Conservation (phyloP, 2,113 vertebrate species). For the Toxotes jaculatrix region DNA sequence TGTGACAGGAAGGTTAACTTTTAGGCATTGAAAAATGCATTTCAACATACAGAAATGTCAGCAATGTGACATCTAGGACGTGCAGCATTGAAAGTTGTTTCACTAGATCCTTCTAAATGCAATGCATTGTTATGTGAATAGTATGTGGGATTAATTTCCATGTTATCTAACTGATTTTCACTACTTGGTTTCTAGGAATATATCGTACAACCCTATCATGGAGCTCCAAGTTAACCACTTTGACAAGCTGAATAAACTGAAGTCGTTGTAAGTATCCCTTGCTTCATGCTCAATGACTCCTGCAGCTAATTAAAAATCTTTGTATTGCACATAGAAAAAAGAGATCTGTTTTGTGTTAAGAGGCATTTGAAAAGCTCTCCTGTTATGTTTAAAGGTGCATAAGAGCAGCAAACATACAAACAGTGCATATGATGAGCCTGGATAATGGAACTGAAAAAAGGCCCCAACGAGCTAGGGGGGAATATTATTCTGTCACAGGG, state of each 20-base stretch:
- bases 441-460: background rate
- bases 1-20: background rate
- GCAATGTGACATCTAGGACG: background rate
- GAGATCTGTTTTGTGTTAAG: background rate
- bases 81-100: background rate
- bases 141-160: background rate
- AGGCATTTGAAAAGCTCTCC: background rate
- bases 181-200: slow-evolving; percentile 84
- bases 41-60: slow-evolving; percentile 1
- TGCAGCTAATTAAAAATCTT: background rate
- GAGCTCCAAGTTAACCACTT: slow-evolving; percentile 92
- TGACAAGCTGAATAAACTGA: slow-evolving; percentile 91
- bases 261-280: slow-evolving; percentile 92
- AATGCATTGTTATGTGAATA: background rate
- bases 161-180: background rate
- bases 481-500: background rate
- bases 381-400: background rate
- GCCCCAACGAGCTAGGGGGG: background rate
- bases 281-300: too few relatives aligned
- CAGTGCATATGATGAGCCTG: rapidly evolving
- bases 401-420: background rate
- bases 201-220: slow-evolving; percentile 94
- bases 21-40: background rate
- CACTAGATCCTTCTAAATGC: background rate
- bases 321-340: background rate